Conservation (phyloP, 2,797 vertebrate genomes). For the Myiotriccus ornatus region DNA sequence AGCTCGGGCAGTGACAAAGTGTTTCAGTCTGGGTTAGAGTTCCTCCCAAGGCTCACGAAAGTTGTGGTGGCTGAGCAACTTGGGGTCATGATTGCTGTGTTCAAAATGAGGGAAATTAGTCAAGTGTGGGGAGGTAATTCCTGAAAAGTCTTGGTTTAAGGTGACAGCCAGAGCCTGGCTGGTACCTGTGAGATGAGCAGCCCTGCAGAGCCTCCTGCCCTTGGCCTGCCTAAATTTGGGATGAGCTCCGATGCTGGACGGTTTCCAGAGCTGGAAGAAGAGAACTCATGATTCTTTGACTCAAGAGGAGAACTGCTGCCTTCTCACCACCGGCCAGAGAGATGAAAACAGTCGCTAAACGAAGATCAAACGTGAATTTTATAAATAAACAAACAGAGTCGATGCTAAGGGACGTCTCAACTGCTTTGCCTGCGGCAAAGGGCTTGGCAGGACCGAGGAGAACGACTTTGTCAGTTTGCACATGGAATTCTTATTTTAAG, state of each 20-base stretch:
- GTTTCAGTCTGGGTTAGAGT: background rate
- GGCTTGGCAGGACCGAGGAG: slow-evolving; percentile 56
- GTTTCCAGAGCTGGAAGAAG: slow-evolving; percentile 29
- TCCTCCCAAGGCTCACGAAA: background rate
- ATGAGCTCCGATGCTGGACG: slow-evolving; percentile 17
- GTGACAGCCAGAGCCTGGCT: background rate
- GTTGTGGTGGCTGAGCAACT: background rate
- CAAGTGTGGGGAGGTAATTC: background rate
- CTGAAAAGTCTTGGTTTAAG: background rate
- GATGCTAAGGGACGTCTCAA: slow-evolving; percentile 54
- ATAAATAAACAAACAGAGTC: slow-evolving; percentile 64
- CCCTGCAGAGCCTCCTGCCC: background rate
- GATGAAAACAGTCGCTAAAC: slow-evolving; percentile 63
- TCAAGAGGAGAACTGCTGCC: slow-evolving; percentile 50
- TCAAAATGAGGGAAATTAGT: background rate
- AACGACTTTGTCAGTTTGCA: slow-evolving; percentile 49
- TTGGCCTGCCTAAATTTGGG: background rate
- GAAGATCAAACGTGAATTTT: slow-evolving; percentile 67
- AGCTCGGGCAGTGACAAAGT: background rate
- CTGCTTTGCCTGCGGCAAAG: slow-evolving; percentile 37
- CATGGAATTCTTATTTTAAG: slow-evolving; percentile 22
- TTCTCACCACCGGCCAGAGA: slow-evolving; percentile 56
- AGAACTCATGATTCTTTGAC: slow-evolving; percentile 57
- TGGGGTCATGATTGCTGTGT: background rate
- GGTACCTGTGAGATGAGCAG: background rate